Base-by-base conservation (phyloP, 2,888 invertebrate genomes). In the Beris morrisii region DNA sequence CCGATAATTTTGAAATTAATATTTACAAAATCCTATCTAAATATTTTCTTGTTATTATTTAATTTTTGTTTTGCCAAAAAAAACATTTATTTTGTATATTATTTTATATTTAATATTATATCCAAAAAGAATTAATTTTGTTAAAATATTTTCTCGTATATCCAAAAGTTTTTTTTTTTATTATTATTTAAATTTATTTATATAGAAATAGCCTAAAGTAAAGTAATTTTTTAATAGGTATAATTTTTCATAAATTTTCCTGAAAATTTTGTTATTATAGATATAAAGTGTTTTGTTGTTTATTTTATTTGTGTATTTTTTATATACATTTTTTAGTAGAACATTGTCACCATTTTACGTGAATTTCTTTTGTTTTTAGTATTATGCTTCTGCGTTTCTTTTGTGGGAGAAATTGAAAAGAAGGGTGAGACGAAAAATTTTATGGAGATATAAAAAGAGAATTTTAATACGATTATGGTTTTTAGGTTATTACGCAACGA, bases 1-100 rank as follows among this genome's bases (percentile, higher is more conserved):
- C 38, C 9, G 38, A 66, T 73, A 72, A 74, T 75, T 67, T 75
- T 73, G 74, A 53, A 45, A 45, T 44, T 15, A 6, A 43, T 79
- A 79, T 79, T 77, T 79, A 79, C 79, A 79, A 79, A 78, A 77
- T 76, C 77, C 74, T 77, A 76, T 75, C 74, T 75, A 77, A 75
- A 75, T 75, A 72, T 69, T 58, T 69, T 63, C 15, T 66, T 68
- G 63, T 52, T 68, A 64, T 67, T 67, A 28, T 48, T 55, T 67
- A 67, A 11, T 68, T 69, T 67, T 61, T 69, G 55, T 54, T 61
- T 63, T 56, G 53, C 65, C 63, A 66, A 44, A 38, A 38, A 38
- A 38, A 38, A 38, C 38, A 38, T 38, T 38, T 38, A 65, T 2
- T 67, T 67, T 67, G 66, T 67, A 65, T 67, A 53, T 53, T 67